A percentile compares a stretch with the other conserved stretches of the same genome.
Evolutionary conservation across 2,113 vertebrate species (phyloP).

Genomic region (Salvelinus fontinalis): DNA sequence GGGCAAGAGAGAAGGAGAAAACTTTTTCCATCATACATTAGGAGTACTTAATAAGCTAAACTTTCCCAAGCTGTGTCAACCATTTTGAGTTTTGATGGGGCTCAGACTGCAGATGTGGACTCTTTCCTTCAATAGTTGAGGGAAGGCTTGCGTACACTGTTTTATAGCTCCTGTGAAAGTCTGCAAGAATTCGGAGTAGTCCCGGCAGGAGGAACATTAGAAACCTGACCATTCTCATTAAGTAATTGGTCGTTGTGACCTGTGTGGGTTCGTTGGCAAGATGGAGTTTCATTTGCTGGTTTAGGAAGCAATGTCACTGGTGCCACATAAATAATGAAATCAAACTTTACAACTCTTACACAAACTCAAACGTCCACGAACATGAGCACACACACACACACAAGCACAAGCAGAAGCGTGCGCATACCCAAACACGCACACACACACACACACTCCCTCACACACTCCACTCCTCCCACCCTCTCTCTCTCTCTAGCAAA

Average conservation of each 20-base stretch:
- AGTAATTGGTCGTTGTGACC: slow-evolving; percentile 71
- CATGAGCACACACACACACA: slow-evolving; percentile 1
- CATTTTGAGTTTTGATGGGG: slow-evolving; percentile 54
- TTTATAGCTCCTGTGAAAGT: slow-evolving; percentile 47
- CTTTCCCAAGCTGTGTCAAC: slow-evolving; percentile 61
- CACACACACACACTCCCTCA: background rate
- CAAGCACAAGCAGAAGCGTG: no score
- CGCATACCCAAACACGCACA: background rate
- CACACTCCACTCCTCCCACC: slow-evolving; percentile 17
- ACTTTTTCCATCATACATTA: slow-evolving; percentile 63
- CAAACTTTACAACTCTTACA: slow-evolving; percentile 60
- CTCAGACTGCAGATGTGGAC: slow-evolving; percentile 57
- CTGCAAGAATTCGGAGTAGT: slow-evolving; percentile 36
- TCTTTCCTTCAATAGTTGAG: slow-evolving; percentile 37
- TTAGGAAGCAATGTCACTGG: slow-evolving; percentile 68
- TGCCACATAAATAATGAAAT: slow-evolving; percentile 72
- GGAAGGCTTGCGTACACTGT: slow-evolving; percentile 51
- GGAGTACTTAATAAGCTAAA: slow-evolving; percentile 62
- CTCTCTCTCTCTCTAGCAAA: slow-evolving; percentile 28
- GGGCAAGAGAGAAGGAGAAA: slow-evolving; percentile 25
- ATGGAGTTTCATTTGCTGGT: slow-evolving; percentile 72
- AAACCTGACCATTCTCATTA: slow-evolving; percentile 76
- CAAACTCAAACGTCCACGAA: slow-evolving; percentile 30
- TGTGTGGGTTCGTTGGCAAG: slow-evolving; percentile 62
- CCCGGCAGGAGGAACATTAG: slow-evolving; percentile 49